These are phyloP conservation scores for Thyatira batis DNA, from an alignment of 2,888 invertebrate genomes.

Conservation along the genomic window DNA sequence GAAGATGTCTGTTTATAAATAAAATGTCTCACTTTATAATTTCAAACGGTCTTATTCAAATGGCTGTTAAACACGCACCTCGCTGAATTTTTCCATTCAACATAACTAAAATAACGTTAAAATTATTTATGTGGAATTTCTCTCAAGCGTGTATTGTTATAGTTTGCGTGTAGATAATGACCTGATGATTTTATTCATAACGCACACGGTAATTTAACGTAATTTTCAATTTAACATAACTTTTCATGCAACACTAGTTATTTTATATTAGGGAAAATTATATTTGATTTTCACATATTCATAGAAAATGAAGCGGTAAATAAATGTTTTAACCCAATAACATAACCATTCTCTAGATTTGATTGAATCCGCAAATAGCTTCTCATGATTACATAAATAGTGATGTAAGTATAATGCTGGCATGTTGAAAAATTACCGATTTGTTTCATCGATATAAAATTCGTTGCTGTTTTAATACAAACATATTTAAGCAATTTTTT, in stretches of 20 bases:
- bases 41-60: neutral
- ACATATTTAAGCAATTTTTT: no score
- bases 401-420: slow-evolving; percentile 26
- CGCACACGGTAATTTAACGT: slow-evolving; percentile 31
- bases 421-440: slow-evolving; percentile 2
- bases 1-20: no score
- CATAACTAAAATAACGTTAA: slow-evolving; percentile 7
- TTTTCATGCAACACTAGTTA: slow-evolving; percentile 9
- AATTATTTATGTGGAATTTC: slow-evolving; percentile 11
- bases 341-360: slow-evolving; percentile 72
- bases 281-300: slow-evolving; percentile 22
- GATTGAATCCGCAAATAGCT: slow-evolving; percentile 79
- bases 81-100: neutral
- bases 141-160: slow-evolving; percentile 15
- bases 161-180: slow-evolving; percentile 32
- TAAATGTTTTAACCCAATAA: slow-evolving; percentile 62
- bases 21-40: neutral
- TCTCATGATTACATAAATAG: slow-evolving; percentile 62
- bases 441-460: neutral
- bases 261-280: slow-evolving; percentile 17
- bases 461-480: slow-evolving; percentile 14
- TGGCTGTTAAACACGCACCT: neutral
- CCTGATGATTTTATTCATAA: slow-evolving; percentile 31
- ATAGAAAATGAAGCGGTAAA: slow-evolving; percentile 31
- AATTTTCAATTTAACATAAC: slow-evolving; percentile 22